These are phyloP conservation scores for Clarias batrachus DNA, from an alignment of 2,113 vertebrate genomes.

Conservation along the genomic window DNA sequence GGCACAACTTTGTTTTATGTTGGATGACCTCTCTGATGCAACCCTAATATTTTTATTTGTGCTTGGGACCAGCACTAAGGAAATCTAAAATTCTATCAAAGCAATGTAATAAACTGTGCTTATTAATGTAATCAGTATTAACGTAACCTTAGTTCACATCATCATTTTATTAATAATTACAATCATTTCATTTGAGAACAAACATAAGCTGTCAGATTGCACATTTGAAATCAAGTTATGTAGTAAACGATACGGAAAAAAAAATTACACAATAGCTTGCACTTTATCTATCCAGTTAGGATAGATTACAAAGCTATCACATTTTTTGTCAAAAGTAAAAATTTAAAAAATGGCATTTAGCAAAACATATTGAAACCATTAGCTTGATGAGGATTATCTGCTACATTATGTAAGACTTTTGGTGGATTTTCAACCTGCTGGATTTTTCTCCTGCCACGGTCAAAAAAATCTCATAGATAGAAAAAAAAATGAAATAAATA, in stretches of 20 bases:
- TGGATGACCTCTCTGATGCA: no score
- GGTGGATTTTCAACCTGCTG: neutral
- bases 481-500: neutral
- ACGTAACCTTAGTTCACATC: conserved; percentile 11
- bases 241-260: neutral
- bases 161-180: neutral
- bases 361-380: neutral
- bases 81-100: neutral
- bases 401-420: neutral
- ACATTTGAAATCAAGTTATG: neutral
- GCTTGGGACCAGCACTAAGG: neutral
- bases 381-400: neutral
- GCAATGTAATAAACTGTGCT: neutral
- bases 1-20: no score
- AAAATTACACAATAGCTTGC: neutral
- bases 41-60: no score
- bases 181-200: neutral
- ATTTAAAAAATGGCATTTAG: neutral
- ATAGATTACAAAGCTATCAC: neutral
- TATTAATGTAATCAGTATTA: conserved; percentile 14
- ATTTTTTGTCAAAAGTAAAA: neutral
- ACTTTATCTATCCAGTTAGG: neutral
- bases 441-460: conserved; percentile 10
- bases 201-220: neutral
- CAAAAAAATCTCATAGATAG: neutral